A percentile compares a stretch with the other conserved stretches of the same genome.
Evolutionary conservation across 2,888 invertebrate genomes (phyloP).

Genomic region (Agapostemon virescens): DNA sequence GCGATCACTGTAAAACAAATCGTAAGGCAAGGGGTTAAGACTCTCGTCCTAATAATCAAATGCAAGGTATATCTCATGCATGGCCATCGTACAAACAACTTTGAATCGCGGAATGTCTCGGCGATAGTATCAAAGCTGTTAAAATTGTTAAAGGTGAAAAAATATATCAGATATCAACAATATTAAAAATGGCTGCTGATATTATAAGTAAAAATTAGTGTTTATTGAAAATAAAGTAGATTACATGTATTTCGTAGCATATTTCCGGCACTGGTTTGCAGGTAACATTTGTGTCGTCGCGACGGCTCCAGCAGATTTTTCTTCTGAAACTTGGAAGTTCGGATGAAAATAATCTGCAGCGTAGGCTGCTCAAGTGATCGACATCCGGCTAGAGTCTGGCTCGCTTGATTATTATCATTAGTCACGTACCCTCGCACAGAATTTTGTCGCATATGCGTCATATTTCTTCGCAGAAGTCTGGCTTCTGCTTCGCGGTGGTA

Average conservation of each 20-base stretch:
- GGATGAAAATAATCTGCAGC: constrained; percentile 8
- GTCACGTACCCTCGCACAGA: constrained; percentile 60
- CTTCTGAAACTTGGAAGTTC: neutral
- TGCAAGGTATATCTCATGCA: too few species aligned
- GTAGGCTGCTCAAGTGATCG: constrained; percentile 36
- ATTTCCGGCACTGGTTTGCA: neutral
- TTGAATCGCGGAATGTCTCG: too few species aligned
- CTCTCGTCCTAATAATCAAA: too few species aligned
- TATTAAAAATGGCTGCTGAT: neutral
- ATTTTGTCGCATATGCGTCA: constrained; percentile 62
- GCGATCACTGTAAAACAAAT: too few species aligned
- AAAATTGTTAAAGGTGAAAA: too few species aligned
- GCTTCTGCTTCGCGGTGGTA: constrained; percentile 61
- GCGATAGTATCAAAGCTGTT: too few species aligned
- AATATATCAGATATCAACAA: neutral
- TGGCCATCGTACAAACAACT: too few species aligned
- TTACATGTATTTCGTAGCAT: neutral
- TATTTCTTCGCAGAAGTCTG: constrained; percentile 56
- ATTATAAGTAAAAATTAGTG: neutral
- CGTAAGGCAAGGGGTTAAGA: too few species aligned
- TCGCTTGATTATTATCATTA: constrained; percentile 61
- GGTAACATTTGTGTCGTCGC: neutral
- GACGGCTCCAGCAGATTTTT: neutral
- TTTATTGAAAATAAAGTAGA: neutral
- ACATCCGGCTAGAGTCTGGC: constrained; percentile 28